Evolutionary conservation across 2,888 invertebrate species (phyloP).

Genomic region (Thera obeliscata): DNA sequence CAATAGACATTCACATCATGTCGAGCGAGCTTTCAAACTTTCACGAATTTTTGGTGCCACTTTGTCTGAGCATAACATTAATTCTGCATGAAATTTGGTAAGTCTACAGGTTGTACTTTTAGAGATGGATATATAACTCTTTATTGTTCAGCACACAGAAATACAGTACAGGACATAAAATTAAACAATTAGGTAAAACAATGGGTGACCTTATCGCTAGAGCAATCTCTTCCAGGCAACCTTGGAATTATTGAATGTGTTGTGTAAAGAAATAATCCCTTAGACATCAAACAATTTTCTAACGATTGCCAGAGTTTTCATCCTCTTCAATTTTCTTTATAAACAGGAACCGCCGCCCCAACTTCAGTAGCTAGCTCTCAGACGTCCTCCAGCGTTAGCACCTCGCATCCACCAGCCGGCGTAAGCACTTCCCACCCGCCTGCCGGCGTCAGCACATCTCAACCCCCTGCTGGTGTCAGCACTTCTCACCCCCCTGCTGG

Average conservation of each 20-base stretch:
- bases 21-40: not conserved
- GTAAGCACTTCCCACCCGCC: slow-evolving; percentile 53
- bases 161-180: too few relatives aligned
- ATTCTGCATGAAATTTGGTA: not conserved
- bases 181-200: too few relatives aligned
- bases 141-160: too few relatives aligned
- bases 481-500: slow-evolving; percentile 54
- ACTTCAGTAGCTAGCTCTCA: slow-evolving; percentile 55
- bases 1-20: not conserved
- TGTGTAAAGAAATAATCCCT: too few relatives aligned
- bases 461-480: slow-evolving; percentile 50
- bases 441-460: slow-evolving; percentile 52
- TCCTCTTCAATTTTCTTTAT: slow-evolving; percentile 1
- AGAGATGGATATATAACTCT: not conserved
- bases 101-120: too few relatives aligned
- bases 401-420: slow-evolving; percentile 51
- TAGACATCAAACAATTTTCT: too few relatives aligned
- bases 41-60: not conserved
- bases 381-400: slow-evolving; percentile 57
- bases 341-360: slow-evolving; percentile 45
- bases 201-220: not conserved
- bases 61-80: not conserved
- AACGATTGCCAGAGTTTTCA: too few relatives aligned
- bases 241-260: too few relatives aligned
- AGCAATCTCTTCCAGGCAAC: too few relatives aligned